Conservation (phyloP, 2,113 vertebrate species). For the Ibidorhyncha struthersii region DNA sequence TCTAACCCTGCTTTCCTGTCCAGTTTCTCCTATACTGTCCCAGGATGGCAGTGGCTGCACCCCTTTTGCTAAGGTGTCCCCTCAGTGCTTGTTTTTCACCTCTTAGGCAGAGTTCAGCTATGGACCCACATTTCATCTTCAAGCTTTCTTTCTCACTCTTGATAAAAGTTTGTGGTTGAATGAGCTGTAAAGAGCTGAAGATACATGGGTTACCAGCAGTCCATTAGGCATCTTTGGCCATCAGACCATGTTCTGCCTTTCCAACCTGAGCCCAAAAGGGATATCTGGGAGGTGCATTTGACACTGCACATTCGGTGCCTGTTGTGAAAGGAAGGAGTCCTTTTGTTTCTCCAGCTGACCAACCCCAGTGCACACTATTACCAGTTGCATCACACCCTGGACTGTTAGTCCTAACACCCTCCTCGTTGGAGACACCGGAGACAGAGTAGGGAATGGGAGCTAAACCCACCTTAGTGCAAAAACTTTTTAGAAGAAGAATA, state of each 20-base stretch:
- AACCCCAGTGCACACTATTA: not conserved
- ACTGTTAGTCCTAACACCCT: not conserved
- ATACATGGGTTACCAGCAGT: not conserved
- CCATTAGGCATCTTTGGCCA: not conserved
- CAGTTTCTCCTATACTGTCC: not conserved
- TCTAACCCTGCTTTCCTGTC: not conserved
- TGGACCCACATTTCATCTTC: not conserved
- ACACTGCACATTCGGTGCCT: not conserved
- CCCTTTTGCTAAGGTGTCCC: not conserved
- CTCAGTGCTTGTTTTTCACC: not conserved
- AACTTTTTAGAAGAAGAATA: not conserved
- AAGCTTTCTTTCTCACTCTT: not conserved
- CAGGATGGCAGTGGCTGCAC: not conserved
- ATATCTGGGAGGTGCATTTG: not conserved
- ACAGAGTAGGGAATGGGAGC: not conserved
- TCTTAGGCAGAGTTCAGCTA: not conserved
- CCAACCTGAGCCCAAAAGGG: not conserved
- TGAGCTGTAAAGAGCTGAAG: not conserved
- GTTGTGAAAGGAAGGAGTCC: not conserved
- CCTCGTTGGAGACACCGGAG: rapidly evolving
- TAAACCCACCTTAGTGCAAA: not conserved
- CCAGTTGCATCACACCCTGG: not conserved
- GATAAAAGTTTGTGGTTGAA: not conserved
- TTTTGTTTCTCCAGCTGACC: not conserved
- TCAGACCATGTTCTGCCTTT: not conserved